Base-by-base conservation (phyloP, 2,113 vertebrate species). In the Poeciliopsis retropinna region DNA sequence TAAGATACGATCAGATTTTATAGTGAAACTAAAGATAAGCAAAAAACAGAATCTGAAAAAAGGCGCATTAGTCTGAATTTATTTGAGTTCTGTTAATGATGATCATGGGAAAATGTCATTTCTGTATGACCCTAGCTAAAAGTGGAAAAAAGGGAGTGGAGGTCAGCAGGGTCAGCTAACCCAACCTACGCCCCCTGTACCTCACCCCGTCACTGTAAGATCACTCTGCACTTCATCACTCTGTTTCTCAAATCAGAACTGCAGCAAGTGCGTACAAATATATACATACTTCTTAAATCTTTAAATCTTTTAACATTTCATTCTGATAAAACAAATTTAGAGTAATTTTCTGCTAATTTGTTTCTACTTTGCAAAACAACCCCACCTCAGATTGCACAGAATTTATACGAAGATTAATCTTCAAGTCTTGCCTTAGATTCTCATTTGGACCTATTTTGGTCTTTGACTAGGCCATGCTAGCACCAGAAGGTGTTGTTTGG, bases 71-170 rank as follows among this genome's bases (percentile, higher is more conserved):
- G 51, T 57, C 6, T 25, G 25, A 57, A 57, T 10, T n/a, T 57
- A 57, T 25, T 57, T 57, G 1, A 57, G 17, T 25, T n/a, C 7
- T n/a, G 7, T n/a, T n/a, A 14, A 29, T 30, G 67, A 54, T 39
- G 25, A 57, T 39, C n/a, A 80, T 70, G 83, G 79, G 85, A 87
- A 87, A 82, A 68, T 34, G 41, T 6, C 67, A 54, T 54, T 72
- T 71, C 54, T 80, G 6, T 11, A 12, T 72, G 78, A 85, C 75
- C 76, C 73, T 27, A 37, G 51, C 31, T 44, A 27, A 37, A 39
- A 65, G 72, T 34, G n/a, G n/a, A 30, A 74, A 60, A n/a, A 31
- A 73, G 65, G 67, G 14, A 1, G 29, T 25, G 37, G 73, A 72
- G 77, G 81, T 81, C 77, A 80, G 15, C 73, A 67, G 3, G 22